Percentiles rank a stretch among this genome's conserved stretches.
Evolutionary conservation across 2,888 invertebrate species (phyloP).

Genomic region (Lutraria lutraria): DNA sequence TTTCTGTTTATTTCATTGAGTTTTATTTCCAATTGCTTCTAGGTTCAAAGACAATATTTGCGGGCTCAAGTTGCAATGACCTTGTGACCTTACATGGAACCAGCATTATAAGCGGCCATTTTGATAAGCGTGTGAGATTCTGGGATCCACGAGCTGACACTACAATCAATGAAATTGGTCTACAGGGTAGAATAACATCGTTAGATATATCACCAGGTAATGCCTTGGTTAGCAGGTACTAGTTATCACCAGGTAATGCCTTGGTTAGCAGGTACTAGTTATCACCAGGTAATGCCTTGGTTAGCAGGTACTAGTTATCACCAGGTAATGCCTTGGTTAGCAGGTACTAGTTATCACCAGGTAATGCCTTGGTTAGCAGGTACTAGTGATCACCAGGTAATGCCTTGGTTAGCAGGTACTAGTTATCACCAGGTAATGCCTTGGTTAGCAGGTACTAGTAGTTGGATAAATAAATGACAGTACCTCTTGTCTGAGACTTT

Average conservation of each 20-base stretch:
- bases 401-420: constrained; percentile 5
- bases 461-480: no score
- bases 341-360: constrained; percentile 91
- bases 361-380: constrained; percentile 88
- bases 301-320: constrained; percentile 89
- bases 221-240: constrained; percentile 3
- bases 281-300: constrained; percentile 92
- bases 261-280: constrained; percentile 86
- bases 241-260: constrained; percentile 92
- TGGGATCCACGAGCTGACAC: constrained; percentile 98
- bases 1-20: no score
- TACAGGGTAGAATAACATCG: constrained; percentile 98
- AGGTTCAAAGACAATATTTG: constrained; percentile 88
- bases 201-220: constrained; percentile 96
- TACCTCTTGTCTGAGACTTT: no score
- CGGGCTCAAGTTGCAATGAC: constrained; percentile 98
- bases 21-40: constrained; percentile 26
- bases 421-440: constrained; percentile 93
- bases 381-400: constrained; percentile 93
- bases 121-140: constrained; percentile 97
- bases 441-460: neutral
- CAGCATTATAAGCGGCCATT: constrained; percentile 97
- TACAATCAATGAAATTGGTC: constrained; percentile 92
- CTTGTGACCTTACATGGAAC: constrained; percentile 92
- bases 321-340: constrained; percentile 90